Evolutionary conservation across 2,797 vertebrate species (phyloP).

Genomic region (Diplodus puntazzo): DNA sequence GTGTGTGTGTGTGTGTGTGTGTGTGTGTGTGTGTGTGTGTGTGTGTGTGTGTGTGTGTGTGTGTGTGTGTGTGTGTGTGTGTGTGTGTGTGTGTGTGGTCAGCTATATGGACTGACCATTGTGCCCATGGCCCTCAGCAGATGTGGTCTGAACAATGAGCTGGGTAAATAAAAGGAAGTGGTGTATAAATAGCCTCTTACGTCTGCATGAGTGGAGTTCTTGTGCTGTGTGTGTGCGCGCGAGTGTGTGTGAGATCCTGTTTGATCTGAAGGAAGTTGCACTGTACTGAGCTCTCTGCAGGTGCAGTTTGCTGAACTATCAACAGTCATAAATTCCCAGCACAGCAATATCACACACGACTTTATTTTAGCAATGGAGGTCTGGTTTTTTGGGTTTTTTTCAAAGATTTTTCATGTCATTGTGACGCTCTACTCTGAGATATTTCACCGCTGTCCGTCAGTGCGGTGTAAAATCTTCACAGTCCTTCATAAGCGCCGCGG

Average conservation of each 20-base stretch:
- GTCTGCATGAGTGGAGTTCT: conserved; percentile 68
- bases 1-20: conserved; percentile 54
- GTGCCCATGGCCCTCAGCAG: conserved; percentile 85
- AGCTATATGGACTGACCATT: conserved; percentile 82
- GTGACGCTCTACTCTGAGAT: background rate
- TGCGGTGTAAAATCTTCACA: background rate
- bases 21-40: conserved; percentile 25
- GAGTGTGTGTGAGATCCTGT: conserved; percentile 58
- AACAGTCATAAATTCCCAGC: conserved; percentile 20
- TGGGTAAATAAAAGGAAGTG: conserved; percentile 90
- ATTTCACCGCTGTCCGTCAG: background rate
- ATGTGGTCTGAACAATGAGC: conserved; percentile 87
- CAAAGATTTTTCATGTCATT: background rate
- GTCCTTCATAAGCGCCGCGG: background rate
- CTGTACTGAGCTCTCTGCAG: conserved; percentile 48
- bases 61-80: conserved; percentile 30
- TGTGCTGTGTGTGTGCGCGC: conserved; percentile 45
- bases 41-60: conserved; percentile 33
- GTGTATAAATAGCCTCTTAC: conserved; percentile 84
- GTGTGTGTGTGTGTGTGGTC: conserved; percentile 72
- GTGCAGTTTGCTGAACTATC: conserved; percentile 49
- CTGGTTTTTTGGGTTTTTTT: background rate
- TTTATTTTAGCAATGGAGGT: background rate
- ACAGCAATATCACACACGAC: background rate
- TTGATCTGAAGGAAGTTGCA: conserved; percentile 74